A percentile compares a stretch with the other conserved stretches of the same genome.
Evolutionary conservation across 2,888 invertebrate genomes (phyloP).

Genomic region (Athrips mouffetella): DNA sequence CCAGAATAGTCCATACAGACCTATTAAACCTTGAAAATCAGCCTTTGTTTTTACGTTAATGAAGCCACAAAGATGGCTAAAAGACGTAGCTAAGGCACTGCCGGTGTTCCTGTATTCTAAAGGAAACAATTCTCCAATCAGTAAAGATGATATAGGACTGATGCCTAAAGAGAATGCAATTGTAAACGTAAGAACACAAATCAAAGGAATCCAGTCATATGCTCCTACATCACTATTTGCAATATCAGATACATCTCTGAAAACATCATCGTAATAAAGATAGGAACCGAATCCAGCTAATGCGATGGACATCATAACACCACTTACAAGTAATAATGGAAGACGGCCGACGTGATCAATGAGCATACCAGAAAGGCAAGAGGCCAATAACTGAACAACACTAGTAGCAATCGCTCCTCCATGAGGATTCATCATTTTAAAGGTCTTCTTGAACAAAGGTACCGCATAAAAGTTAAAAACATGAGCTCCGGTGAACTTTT

Average conservation of each 20-base stretch:
- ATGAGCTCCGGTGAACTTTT: conserved; percentile 89
- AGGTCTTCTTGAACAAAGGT: conserved; percentile 90
- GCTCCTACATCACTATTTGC: conserved; percentile 67
- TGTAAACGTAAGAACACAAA: conserved; percentile 89
- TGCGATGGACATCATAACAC: conserved; percentile 90
- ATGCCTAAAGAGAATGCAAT: conserved; percentile 90
- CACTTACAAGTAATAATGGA: conserved; percentile 89
- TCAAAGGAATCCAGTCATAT: conserved; percentile 89
- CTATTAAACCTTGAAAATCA: conserved; percentile 85
- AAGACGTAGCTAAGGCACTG: conserved; percentile 84
- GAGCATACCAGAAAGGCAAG: conserved; percentile 87
- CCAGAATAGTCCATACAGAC: conserved; percentile 91
- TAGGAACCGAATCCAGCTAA: conserved; percentile 90
- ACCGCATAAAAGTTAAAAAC: conserved; percentile 92
- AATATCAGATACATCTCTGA: conserved; percentile 54
- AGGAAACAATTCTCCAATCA: conserved; percentile 85
- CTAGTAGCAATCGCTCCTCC: conserved; percentile 90
- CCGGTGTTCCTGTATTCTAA: conserved; percentile 84
- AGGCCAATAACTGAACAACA: conserved; percentile 89
- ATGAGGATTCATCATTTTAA: conserved; percentile 87
- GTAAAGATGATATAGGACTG: conserved; percentile 85
- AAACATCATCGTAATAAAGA: conserved; percentile 86
- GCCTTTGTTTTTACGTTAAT: conserved; percentile 90
- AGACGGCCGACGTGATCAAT: conserved; percentile 92
- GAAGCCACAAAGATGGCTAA: conserved; percentile 92